Evolutionary conservation across 1,140 invertebrate genomes (phyloP).

Genomic region (Parasteatoda tepidariorum): DNA sequence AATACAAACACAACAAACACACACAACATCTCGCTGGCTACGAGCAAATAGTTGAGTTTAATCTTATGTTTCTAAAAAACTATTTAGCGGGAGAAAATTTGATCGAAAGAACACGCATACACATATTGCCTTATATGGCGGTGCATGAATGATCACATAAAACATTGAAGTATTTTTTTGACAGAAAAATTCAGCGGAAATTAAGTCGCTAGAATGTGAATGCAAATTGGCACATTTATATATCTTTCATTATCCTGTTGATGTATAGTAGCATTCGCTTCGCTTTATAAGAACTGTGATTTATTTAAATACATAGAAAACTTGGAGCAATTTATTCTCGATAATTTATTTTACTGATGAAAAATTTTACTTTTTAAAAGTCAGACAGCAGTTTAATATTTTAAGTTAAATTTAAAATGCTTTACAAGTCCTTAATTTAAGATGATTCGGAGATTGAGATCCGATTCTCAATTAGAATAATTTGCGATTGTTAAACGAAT

Average conservation of each 20-base stretch:
- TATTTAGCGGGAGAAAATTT: conserved; percentile 48
- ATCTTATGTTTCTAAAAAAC: conserved; percentile 18
- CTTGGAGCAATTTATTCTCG: too few relatives aligned
- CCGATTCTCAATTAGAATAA: too few relatives aligned
- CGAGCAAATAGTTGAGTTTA: conserved; percentile 17
- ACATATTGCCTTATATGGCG: not conserved
- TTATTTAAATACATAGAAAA: too few relatives aligned
- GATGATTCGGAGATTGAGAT: too few relatives aligned
- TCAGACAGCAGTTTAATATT: too few relatives aligned
- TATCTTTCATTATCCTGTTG: not conserved
- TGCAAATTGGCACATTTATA: not conserved
- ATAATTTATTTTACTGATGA: too few relatives aligned
- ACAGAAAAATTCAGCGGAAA: not conserved
- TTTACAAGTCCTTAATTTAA: too few relatives aligned
- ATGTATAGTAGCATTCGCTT: not conserved
- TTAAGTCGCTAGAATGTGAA: not conserved
- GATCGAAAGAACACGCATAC: conserved; percentile 44
- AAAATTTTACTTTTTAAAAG: too few relatives aligned
- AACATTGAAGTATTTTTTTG: not conserved
- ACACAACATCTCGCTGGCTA: conserved; percentile 2
- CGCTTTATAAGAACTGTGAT: too few relatives aligned
- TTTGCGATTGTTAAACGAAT: too few relatives aligned
- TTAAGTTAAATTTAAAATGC: too few relatives aligned
- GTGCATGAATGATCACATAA: not conserved
- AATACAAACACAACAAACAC: conserved; percentile 53